Conservation (phyloP, 2,113 vertebrate species). For the Cyanoderma ruficeps region DNA sequence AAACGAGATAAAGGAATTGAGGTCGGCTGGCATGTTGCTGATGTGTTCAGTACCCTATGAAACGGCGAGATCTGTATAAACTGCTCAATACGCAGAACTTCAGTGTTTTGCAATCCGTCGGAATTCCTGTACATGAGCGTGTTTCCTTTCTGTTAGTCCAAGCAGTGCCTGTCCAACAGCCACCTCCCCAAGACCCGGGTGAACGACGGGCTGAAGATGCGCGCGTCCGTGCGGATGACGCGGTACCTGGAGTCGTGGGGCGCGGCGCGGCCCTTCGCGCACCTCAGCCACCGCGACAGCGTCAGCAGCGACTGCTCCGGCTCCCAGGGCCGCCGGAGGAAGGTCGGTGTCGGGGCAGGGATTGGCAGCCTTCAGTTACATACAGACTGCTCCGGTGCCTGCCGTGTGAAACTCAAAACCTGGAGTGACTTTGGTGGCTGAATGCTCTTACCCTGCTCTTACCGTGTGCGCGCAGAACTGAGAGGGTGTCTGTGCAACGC, state of each 20-base stretch:
- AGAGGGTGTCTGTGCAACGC: neutral
- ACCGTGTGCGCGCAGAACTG: neutral
- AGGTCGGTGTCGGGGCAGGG: slow-evolving; percentile 67
- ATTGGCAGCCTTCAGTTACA: accelerated
- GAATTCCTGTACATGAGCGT: neutral
- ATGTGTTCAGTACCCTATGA: neutral
- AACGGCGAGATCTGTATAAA: neutral
- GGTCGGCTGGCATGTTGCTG: neutral
- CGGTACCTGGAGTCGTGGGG: slow-evolving; percentile 98
- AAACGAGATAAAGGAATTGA: neutral
- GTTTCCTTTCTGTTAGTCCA: slow-evolving; percentile 75
- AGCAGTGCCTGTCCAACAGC: slow-evolving; percentile 76
- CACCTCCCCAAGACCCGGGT: slow-evolving; percentile 79
- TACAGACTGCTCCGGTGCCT: neutral
- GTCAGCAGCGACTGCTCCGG: slow-evolving; percentile 79
- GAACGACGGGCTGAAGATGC: slow-evolving; percentile 91
- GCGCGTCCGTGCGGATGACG: slow-evolving; percentile 94
- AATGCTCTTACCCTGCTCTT: neutral
- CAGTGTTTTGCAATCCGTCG: neutral
- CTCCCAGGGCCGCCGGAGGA: slow-evolving; percentile 77
- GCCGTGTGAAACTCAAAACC: accelerated
- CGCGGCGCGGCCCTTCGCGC: slow-evolving; percentile 92
- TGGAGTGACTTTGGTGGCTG: neutral
- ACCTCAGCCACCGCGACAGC: slow-evolving; percentile 89
- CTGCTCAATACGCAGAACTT: neutral